Base-by-base conservation (phyloP, 2,888 invertebrate species). In the Zaprionus obscuricornis region DNA sequence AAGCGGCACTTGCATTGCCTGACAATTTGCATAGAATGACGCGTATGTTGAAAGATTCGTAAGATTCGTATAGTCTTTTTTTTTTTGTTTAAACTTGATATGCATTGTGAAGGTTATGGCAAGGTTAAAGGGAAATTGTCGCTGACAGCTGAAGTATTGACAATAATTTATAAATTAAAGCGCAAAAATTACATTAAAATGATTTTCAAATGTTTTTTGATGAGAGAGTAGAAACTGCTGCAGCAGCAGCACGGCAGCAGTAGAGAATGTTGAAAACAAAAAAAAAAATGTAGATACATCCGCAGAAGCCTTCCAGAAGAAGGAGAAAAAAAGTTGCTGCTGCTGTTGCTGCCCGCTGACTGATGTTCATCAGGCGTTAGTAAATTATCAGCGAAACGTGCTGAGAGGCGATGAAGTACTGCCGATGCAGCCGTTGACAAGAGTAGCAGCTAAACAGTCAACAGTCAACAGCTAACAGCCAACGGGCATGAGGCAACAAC, bases 321-420 rank as follows among this genome's bases (percentile, higher is more conserved):
- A n/a, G n/a, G n/a, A 79, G 78, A 79, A 77, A n/a, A n/a, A n/a
- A n/a, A n/a, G n/a, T n/a, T n/a, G n/a, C 39, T 42, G 42, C 33
- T 31, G 46, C 26, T 7, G 43, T 26, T 40, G 63, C 36, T 54
- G 59, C 47, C 42, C 58, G 58, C 66, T 75, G 81, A 84, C 75
- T 86, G 85, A 86, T 85, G 85, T 86, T 85, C 86, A 85, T 85
- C 86, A 85, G 85, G 85, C 85, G 85, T 83, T 85, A 87, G 86
- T 85, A 85, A 85, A 85, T 85, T 85, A 85, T 85, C 87, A 81
- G 70, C 75, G 51, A 77, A 81, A 73, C 76, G 74, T 78, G 76
- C 75, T 42, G 76, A 66, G 66, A 46, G 55, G 51, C 39, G 52
- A 33, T 36, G 43, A 33, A 60, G 40, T 17, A 49, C 59, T 65